Base-by-base conservation (phyloP, 2,888 invertebrate species). In the Netelia inedita region DNA sequence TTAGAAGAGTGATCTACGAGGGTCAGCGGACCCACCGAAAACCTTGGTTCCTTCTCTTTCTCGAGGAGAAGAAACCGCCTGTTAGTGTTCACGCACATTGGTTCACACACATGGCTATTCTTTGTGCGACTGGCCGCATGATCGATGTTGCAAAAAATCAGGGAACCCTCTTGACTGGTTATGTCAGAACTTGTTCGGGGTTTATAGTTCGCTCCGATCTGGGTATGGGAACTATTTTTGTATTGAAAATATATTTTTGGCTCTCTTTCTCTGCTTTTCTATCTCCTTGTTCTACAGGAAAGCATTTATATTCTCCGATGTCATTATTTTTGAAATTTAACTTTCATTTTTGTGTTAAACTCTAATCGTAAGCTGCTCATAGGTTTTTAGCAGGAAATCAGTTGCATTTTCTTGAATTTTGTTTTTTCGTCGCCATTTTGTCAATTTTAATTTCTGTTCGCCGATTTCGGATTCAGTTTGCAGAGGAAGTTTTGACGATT, bases 1-100 rank as follows among this genome's bases (percentile, higher is more conserved):
- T 87, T 80, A 79, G 85, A 74, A 73, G 86, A 86, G 86, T 86
- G 86, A 88, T 88, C 85, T 85, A 86, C 59, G 68, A 83, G 85
- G 78, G 82, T 79, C 66, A 71, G 85, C 82, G 76, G 75, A 82
- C 80, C 85, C 79, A 85, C 76, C 71, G 85, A 83, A 78, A 86
- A 80, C 78, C 74, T 79, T 55, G 63, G 69, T 79, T 79, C 66
- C 74, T 79, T 71, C 74, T 79, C 50, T 69, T 74, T 69, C 73
- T 35, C 68, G 21, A 59, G 28, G 21, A 21, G 16, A 74, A 65
- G 69, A 72, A 68, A 10, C 35, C 35, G 50, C 41, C 53, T 23
- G 53, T 19, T 61, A 35, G 35, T 57, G 61, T 63, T 61, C 41
- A 43, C 66, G 59, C 61, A 57, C 46, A 55, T 11, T n/a, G n/a